phyloP scores from a whole-genome alignment of 2,797 vertebrate species.

The Enteromius mattozi region DNA sequence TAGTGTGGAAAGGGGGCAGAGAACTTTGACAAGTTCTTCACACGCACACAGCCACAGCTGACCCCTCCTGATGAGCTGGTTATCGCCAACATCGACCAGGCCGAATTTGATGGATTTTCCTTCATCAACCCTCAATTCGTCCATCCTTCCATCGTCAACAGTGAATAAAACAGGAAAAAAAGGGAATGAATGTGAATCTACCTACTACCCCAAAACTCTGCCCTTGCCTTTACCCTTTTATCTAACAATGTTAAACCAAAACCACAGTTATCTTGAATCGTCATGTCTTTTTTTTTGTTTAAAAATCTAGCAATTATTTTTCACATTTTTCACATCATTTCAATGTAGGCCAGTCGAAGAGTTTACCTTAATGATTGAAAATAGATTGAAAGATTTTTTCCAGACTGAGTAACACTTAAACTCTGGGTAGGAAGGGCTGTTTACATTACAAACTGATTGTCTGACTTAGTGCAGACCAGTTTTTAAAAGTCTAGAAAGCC shows the following conservation, averaged over 20 bases:
- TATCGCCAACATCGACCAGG: slow-evolving; percentile 97
- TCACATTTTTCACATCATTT: slow-evolving; percentile 10
- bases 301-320: slow-evolving; percentile 13
- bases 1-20: slow-evolving; percentile 97
- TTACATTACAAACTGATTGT: slow-evolving; percentile 29
- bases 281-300: slow-evolving; percentile 32
- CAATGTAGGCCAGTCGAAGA: slow-evolving; percentile 38
- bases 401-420: neutral
- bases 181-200: slow-evolving; percentile 24
- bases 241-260: slow-evolving; percentile 26
- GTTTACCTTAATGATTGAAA: slow-evolving; percentile 19
- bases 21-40: slow-evolving; percentile 99
- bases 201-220: slow-evolving; percentile 6
- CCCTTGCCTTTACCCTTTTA: slow-evolving; percentile 6
- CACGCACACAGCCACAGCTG: slow-evolving; percentile 91
- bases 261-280: slow-evolving; percentile 4
- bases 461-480: slow-evolving; percentile 46
- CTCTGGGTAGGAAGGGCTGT: slow-evolving; percentile 32
- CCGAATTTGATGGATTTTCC: slow-evolving; percentile 96
- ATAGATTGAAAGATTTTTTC: neutral
- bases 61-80: slow-evolving; percentile 97
- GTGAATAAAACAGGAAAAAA: slow-evolving; percentile 75
- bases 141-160: slow-evolving; percentile 76
- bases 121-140: slow-evolving; percentile 91
- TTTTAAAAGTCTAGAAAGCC: slow-evolving; percentile 26